Base-by-base conservation (phyloP, 2,113 vertebrate species). In the Pandion haliaetus region DNA sequence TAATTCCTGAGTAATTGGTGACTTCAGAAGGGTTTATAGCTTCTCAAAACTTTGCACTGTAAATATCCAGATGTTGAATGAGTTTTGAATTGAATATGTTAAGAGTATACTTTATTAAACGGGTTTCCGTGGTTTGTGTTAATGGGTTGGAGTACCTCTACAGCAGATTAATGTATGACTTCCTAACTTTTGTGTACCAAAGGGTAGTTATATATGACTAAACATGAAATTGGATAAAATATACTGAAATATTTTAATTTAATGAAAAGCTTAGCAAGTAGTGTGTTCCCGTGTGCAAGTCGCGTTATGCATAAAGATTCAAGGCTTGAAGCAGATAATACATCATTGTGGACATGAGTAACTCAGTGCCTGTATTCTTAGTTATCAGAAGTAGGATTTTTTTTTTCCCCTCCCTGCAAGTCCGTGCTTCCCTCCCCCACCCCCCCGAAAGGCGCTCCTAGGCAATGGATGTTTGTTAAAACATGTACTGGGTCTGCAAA, bases 271-370 rank as follows among this genome's bases (percentile, higher is more conserved):
- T 24, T 18, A 10, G 20, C 24, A 57, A 49, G 21, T 18, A 14
- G 10, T 29, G 16, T 63, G 47, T 58, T 86, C 24, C 26, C 3
- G 0, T 34, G 49, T 42, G 49, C 34, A 34, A n/a, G 40, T 49
- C 34, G 2, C 17, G 9, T 20, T 63, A 1, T 6, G 17, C 15
- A 2, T 61, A 29, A 44, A 38, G 44, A 12, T 28, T 44, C 8
- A 19, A 42, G 45, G 28, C 66, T 57, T 42, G n/a, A 54, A 79
- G 31, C 54, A 74, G 76, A 8, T 44, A n/a, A 3, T 34, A 4
- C 0, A 2, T 42, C 31, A 11, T 0, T 73, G 65, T 45, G 50
- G 34, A 28, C 8, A 2, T 26, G 44, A 52, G 40, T 47, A 80
- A 40, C 26, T 66, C 16, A 5, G 14, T 55, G 42, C 47, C 45